Percentiles rank a stretch among this genome's conserved stretches.
These are phyloP conservation scores for Nemopilema nomurai DNA, from an alignment of 30 jellyfish, hydroid and myxozoan species.

Conservation along the genomic window DNA sequence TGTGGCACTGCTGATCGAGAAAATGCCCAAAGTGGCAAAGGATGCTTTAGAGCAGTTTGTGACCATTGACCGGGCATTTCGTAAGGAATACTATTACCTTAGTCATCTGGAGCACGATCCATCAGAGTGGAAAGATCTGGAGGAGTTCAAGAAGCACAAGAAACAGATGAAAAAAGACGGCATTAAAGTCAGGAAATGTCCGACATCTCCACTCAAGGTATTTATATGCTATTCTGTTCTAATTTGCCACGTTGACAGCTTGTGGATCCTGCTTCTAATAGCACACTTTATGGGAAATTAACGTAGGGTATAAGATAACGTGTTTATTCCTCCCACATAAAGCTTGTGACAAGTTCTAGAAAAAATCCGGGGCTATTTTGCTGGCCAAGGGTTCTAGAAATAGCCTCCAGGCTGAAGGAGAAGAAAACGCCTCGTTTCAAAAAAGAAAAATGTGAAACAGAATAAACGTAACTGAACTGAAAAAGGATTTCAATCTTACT, in stretches of 20 bases:
- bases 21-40: constrained; percentile 89
- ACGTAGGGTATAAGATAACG: too few species aligned
- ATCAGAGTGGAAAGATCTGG: constrained; percentile 50
- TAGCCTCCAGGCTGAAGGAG: too few species aligned
- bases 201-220: constrained; percentile 84
- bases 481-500: too few species aligned
- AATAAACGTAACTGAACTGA: too few species aligned
- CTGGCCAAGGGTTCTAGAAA: too few species aligned
- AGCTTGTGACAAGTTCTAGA: too few species aligned
- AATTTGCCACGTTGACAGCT: background rate
- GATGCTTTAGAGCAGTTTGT: constrained; percentile 89
- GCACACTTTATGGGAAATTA: too few species aligned
- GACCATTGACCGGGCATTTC: constrained; percentile 80
- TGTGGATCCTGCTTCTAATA: background rate
- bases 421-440: too few species aligned
- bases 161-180: constrained; percentile 31
- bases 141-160: constrained; percentile 11
- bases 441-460: too few species aligned
- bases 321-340: too few species aligned
- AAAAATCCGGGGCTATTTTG: too few species aligned
- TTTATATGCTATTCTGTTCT: background rate
- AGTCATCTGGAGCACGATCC: constrained; percentile 85
- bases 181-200: constrained; percentile 45
- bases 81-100: constrained; percentile 84
- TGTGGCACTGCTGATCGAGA: constrained; percentile 80